Conservation (phyloP, 2,797 vertebrate genomes). For the Poeciliopsis turneri region DNA sequence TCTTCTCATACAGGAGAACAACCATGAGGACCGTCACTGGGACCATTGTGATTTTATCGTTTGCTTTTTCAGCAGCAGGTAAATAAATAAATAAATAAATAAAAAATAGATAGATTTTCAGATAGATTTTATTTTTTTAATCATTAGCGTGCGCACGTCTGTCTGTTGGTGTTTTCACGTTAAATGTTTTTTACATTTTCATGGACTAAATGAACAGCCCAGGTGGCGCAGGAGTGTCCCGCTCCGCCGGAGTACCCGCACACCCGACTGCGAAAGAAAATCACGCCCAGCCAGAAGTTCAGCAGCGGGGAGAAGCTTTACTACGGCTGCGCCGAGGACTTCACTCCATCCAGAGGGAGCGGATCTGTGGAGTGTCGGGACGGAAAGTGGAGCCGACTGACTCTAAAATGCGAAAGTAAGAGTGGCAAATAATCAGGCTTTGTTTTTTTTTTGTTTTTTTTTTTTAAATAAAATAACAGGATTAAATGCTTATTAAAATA, state of each 20-base stretch:
- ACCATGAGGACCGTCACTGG: conserved; percentile 20
- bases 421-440: not conserved
- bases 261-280: not conserved
- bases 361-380: conserved; percentile 19
- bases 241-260: conserved; percentile 29
- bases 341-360: not conserved
- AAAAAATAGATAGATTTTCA: too few species aligned
- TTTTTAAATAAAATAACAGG: not conserved
- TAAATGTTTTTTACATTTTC: not conserved
- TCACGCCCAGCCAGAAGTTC: not conserved
- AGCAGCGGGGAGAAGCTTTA: conserved; percentile 19
- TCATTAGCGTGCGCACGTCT: not conserved
- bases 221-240: conserved; percentile 31
- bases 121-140: not conserved
- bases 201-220: conserved; percentile 28
- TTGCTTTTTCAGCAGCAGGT: conserved; percentile 48
- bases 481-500: not conserved
- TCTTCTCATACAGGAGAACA: not conserved
- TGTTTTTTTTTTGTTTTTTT: not conserved
- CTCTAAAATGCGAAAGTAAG: conserved; percentile 74
- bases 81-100: not conserved
- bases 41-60: conserved; percentile 31
- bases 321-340: conserved; percentile 56
- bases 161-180: not conserved
- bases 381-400: conserved; percentile 65